Evolutionary conservation across 2,797 vertebrate species (phyloP).

Genomic region (Staurois parvus): DNA sequence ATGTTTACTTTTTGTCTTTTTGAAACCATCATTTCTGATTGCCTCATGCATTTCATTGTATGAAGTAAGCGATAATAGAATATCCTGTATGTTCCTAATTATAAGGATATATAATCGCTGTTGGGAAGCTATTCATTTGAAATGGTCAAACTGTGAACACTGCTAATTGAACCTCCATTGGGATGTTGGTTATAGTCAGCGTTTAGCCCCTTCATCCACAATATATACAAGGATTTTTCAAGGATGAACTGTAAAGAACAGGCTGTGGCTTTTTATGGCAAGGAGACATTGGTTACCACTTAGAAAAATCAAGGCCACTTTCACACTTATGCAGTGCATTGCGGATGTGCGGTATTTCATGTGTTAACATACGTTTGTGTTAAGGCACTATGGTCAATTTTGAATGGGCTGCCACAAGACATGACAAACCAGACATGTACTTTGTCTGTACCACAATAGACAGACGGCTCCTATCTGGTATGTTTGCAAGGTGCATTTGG

Average conservation of each 20-base stretch:
- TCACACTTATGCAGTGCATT: too few species aligned
- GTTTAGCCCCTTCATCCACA: slow-evolving; percentile 57
- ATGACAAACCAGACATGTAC: too few species aligned
- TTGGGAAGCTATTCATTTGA: slow-evolving; percentile 66
- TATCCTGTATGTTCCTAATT: slow-evolving; percentile 68
- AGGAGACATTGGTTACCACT: too few species aligned
- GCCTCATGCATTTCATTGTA: slow-evolving; percentile 73
- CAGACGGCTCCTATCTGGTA: too few species aligned
- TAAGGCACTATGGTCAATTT: too few species aligned
- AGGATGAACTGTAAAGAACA: background rate
- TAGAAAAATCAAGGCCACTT: too few species aligned
- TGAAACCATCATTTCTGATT: slow-evolving; percentile 74
- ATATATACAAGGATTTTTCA: background rate
- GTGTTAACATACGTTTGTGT: too few species aligned
- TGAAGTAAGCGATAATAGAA: slow-evolving; percentile 69
- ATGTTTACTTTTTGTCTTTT: slow-evolving; percentile 74
- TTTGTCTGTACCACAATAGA: too few species aligned
- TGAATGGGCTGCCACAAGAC: too few species aligned
- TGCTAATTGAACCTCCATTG: slow-evolving; percentile 60
- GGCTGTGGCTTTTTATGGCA: background rate
- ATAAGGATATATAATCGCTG: slow-evolving; percentile 51
- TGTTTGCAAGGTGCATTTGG: too few species aligned
- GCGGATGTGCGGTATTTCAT: too few species aligned
- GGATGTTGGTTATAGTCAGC: slow-evolving; percentile 59
- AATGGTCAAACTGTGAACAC: slow-evolving; percentile 66